Conservation (phyloP, 2,797 vertebrate genomes). For the Propithecus deckenii region DNA sequence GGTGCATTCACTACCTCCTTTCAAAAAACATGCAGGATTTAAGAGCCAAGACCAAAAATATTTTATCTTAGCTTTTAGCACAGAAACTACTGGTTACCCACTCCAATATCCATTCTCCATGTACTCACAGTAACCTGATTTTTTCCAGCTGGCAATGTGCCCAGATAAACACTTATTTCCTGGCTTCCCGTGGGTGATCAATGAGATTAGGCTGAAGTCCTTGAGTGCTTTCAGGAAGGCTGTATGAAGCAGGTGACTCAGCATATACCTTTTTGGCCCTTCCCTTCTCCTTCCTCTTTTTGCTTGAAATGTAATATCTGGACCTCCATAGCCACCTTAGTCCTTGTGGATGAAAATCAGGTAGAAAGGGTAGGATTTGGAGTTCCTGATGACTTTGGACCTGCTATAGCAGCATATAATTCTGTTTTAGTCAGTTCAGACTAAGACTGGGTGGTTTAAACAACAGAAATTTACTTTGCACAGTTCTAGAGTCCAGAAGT, state of each 20-base stretch:
- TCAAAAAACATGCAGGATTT: background rate
- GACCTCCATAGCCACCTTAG: background rate
- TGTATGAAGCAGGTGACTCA: background rate
- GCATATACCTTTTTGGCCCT: background rate
- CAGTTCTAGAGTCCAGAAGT: background rate
- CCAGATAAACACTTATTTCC: slow-evolving; percentile 6
- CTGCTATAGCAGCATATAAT: accelerated
- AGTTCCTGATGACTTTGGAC: background rate
- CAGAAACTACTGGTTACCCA: background rate
- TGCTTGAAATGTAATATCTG: background rate
- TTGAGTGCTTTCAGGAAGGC: background rate
- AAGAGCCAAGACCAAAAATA: background rate
- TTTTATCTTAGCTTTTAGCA: background rate
- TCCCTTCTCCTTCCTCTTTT: background rate
- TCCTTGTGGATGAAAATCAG: background rate
- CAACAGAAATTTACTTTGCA: background rate
- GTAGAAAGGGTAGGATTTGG: background rate
- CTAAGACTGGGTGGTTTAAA: background rate
- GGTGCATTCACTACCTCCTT: background rate
- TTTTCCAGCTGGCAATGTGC: background rate
- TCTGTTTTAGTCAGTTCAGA: background rate
- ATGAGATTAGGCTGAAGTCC: background rate
- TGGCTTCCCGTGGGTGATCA: background rate
- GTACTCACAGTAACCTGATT: background rate
- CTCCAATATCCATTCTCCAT: background rate